Percentiles rank a stretch among this genome's conserved stretches.
Evolutionary conservation across 2,888 invertebrate genomes (phyloP).

Genomic region (Acanthococcus lagerstroemiae): DNA sequence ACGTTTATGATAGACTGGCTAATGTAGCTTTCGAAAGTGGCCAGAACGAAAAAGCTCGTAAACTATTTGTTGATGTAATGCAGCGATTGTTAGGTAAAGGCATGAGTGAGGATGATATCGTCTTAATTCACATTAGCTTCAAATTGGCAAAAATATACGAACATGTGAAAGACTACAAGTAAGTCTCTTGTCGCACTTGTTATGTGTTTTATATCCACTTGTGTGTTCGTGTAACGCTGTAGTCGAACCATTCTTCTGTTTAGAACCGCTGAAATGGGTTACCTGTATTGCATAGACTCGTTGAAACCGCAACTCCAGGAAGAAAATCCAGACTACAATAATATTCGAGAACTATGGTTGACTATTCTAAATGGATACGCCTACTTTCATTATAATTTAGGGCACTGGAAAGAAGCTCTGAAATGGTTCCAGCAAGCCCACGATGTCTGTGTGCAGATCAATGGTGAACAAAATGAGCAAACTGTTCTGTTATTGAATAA

Average conservation of each 20-base stretch:
- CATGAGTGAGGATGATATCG: slow-evolving; percentile 60
- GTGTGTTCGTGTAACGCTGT: not conserved
- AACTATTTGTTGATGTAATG: slow-evolving; percentile 64
- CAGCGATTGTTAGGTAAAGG: slow-evolving; percentile 65
- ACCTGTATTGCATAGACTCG: slow-evolving; percentile 68
- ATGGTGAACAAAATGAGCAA: slow-evolving; percentile 60
- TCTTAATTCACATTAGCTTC: slow-evolving; percentile 77
- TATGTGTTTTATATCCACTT: too few species aligned
- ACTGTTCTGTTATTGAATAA: slow-evolving; percentile 74
- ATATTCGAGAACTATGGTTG: slow-evolving; percentile 16
- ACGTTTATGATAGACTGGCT: slow-evolving; percentile 86
- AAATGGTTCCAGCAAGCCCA: slow-evolving; percentile 47
- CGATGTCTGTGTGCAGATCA: slow-evolving; percentile 53
- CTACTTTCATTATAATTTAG: slow-evolving; percentile 9
- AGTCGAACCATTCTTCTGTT: slow-evolving; percentile 28
- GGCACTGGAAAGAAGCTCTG: not conserved
- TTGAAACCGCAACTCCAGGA: slow-evolving; percentile 46
- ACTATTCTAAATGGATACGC: slow-evolving; percentile 8
- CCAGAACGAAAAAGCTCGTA: slow-evolving; percentile 72
- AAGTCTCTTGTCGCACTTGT: too few species aligned
- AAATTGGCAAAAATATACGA: slow-evolving; percentile 81
- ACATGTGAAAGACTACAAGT: slow-evolving; percentile 53
- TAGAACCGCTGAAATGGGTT: slow-evolving; percentile 69
- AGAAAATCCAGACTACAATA: slow-evolving; percentile 22
- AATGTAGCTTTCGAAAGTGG: slow-evolving; percentile 75